Percentiles rank a stretch among this genome's conserved stretches.
Evolutionary conservation across 1,140 invertebrate genomes (phyloP).

Genomic region (Zaprionus inermis): DNA sequence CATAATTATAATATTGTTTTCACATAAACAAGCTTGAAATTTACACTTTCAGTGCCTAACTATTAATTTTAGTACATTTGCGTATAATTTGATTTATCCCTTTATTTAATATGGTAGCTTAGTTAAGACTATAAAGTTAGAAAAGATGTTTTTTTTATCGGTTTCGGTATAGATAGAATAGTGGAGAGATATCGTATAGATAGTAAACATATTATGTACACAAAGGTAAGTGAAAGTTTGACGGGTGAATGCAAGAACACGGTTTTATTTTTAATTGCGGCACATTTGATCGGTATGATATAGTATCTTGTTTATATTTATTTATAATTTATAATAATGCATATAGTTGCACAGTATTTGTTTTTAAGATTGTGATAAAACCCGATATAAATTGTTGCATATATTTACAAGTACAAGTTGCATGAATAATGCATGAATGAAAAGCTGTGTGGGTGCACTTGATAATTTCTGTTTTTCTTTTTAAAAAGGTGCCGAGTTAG

Average conservation of each 20-base stretch:
- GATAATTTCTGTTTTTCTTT: constrained; percentile 14
- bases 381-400: constrained; percentile 37
- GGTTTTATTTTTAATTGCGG: constrained; percentile 22
- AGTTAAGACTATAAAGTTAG: constrained; percentile 53
- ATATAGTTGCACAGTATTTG: constrained; percentile 25
- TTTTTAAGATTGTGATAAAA: constrained; percentile 29
- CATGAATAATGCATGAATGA: constrained; percentile 23
- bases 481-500: constrained; percentile 29
- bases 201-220: constrained; percentile 32
- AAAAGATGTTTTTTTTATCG: constrained; percentile 39
- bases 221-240: constrained; percentile 28
- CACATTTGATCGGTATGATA: constrained; percentile 26
- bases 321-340: constrained; percentile 31
- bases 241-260: constrained; percentile 22
- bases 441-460: constrained; percentile 27
- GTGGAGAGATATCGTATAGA: constrained; percentile 22
- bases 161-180: constrained; percentile 21
- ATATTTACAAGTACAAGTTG: constrained; percentile 33
- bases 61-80: constrained; percentile 70
- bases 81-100: constrained; percentile 65
- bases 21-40: constrained; percentile 61
- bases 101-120: constrained; percentile 34
- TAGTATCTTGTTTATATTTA: constrained; percentile 22
- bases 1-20: constrained; percentile 20
- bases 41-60: constrained; percentile 72